A percentile compares a stretch with the other conserved stretches of the same genome.
Evolutionary conservation across 2,113 vertebrate genomes (phyloP).

Genomic region (Siphamia tubifer): DNA sequence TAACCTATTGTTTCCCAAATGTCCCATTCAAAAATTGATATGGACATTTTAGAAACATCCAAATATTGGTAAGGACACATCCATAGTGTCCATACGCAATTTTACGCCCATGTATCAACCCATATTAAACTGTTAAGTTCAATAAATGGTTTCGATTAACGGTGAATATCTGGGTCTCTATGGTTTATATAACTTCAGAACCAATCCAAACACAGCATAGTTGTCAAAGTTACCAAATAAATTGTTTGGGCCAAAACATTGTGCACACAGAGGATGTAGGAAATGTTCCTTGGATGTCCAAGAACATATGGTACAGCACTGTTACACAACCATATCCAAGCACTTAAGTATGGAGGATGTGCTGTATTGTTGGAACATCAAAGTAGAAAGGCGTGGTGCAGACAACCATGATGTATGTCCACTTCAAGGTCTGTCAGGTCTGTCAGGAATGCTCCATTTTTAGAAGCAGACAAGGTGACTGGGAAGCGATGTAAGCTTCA

Average conservation of each 20-base stretch:
- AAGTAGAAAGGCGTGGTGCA: constrained; percentile 1
- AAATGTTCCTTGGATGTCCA: not conserved
- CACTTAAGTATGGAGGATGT: not conserved
- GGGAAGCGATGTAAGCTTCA: not conserved
- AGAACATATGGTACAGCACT: not conserved
- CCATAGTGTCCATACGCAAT: too few species aligned
- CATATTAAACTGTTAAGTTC: too few species aligned
- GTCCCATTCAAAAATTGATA: too few species aligned
- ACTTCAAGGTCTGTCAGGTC: not conserved
- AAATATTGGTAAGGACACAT: too few species aligned
- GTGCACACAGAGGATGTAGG: not conserved
- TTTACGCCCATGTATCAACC: too few species aligned
- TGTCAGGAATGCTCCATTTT: not conserved
- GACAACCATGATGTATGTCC: constrained; percentile 7
- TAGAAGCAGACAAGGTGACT: not conserved
- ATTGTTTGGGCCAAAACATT: not conserved
- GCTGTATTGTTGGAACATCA: constrained; percentile 26
- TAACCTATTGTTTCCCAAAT: too few species aligned
- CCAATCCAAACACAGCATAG: too few species aligned
- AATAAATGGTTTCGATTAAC: too few species aligned
- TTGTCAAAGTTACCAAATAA: too few species aligned
- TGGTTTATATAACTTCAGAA: not conserved
- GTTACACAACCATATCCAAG: not conserved
- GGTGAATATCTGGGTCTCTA: too few species aligned
- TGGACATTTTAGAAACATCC: too few species aligned